Percentiles rank a stretch among this genome's conserved stretches.
phyloP scores from a whole-genome alignment of 2,113 vertebrate genomes.

The Lethenteron camtschaticum region DNA sequence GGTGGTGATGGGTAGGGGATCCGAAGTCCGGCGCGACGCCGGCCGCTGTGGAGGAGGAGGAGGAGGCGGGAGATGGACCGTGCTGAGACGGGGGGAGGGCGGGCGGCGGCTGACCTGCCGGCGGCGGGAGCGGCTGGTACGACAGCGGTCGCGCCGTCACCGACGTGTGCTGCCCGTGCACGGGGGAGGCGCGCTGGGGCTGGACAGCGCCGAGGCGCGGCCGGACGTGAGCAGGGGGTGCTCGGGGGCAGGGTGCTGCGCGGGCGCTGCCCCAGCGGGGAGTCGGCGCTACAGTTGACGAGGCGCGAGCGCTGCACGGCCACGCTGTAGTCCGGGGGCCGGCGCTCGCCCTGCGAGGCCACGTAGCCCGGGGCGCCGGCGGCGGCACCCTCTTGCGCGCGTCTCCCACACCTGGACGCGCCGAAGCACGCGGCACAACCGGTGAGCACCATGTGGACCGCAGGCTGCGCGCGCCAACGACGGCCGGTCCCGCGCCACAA shows the following conservation, averaged over 20 bases:
- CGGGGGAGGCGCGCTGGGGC: slow-evolving; percentile 26
- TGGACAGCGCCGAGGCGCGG: slow-evolving; percentile 24
- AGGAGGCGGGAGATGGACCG: too few species aligned
- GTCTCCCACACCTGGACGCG: slow-evolving; percentile 80
- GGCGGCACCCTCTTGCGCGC: slow-evolving; percentile 82
- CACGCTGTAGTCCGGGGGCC: slow-evolving; percentile 86
- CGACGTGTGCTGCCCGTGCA: slow-evolving; percentile 6
- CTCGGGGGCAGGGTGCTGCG: slow-evolving; percentile 13
- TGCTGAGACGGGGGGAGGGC: too few species aligned
- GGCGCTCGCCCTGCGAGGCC: slow-evolving; percentile 52
- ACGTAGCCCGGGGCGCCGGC: slow-evolving; percentile 89
- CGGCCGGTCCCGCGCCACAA: too few species aligned
- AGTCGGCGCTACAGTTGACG: slow-evolving; percentile 31
- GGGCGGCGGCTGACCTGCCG: too few species aligned
- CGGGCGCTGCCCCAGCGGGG: slow-evolving; percentile 29
- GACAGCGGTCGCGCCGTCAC: neutral
- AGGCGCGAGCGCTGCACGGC: slow-evolving; percentile 89
- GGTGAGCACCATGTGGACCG: slow-evolving; percentile 19
- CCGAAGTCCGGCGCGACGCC: too few species aligned
- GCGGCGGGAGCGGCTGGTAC: neutral
- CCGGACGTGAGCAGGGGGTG: slow-evolving; percentile 24
- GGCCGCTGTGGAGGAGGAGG: too few species aligned
- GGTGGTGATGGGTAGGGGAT: too few species aligned
- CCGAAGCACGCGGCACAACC: slow-evolving; percentile 73
- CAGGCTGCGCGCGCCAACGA: too few species aligned